These are phyloP conservation scores for Muscicapa adusta DNA, from an alignment of 2,113 vertebrate species.

Conservation along the genomic window DNA sequence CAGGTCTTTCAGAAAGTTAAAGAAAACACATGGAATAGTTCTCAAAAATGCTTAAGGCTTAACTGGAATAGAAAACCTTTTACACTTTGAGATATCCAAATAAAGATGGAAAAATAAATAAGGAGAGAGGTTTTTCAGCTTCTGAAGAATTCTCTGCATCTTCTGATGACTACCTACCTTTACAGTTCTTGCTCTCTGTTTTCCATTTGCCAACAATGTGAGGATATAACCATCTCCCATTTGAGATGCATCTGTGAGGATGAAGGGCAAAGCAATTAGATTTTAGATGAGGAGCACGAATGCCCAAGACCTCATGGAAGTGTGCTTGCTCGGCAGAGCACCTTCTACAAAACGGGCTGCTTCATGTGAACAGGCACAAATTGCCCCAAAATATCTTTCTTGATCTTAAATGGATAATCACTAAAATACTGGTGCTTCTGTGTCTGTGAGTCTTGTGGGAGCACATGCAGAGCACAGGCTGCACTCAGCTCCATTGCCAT, in stretches of 20 bases:
- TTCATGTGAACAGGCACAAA: neutral
- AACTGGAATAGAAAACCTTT: neutral
- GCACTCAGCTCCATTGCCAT: neutral
- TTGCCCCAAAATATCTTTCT: neutral
- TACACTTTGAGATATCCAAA: neutral
- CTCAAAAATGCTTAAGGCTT: neutral
- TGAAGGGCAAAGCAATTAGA: neutral
- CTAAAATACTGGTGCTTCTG: neutral
- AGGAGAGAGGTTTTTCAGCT: neutral
- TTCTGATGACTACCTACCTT: neutral
- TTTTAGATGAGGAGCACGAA: neutral
- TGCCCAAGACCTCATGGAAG: neutral
- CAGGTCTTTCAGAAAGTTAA: neutral
- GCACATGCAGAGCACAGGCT: neutral
- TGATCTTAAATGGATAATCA: neutral
- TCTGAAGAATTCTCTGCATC: neutral
- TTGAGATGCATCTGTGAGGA: neutral
- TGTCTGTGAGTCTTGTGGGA: neutral
- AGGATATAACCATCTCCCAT: neutral
- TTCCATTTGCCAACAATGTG: neutral
- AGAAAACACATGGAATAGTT: neutral
- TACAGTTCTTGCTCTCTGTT: neutral
- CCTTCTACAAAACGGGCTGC: neutral
- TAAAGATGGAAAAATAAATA: neutral
- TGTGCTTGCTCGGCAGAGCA: neutral